These are phyloP conservation scores for Caenorhabditis afra DNA, from an alignment of 2,888 invertebrate species.

Conservation along the genomic window DNA sequence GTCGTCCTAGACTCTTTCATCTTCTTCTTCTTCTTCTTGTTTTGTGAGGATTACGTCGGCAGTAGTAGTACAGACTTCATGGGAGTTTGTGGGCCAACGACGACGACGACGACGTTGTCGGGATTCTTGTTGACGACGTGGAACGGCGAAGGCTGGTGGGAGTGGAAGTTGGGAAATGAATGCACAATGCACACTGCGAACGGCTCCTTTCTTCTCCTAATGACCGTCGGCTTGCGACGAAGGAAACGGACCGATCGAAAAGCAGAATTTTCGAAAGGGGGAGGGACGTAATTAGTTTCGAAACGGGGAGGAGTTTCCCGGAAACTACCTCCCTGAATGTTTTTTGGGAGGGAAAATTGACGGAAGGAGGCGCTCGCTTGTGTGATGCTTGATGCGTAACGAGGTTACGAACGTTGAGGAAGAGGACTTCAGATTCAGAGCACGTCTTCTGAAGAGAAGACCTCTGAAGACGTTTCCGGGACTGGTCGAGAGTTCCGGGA, in stretches of 20 bases:
- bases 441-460: no score
- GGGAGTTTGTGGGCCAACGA: neutral
- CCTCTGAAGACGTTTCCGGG: no score
- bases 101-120: neutral
- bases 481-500: no score
- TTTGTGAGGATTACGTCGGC: no score
- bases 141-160: neutral
- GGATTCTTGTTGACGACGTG: slow-evolving; percentile 1
- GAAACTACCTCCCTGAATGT: neutral
- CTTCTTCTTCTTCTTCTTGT: no score
- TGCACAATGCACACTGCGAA: slow-evolving; percentile 1
- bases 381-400: no score
- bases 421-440: no score
- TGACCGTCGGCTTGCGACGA: neutral
- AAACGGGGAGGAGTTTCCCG: neutral
- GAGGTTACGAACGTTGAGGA: no score
- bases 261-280: neutral
- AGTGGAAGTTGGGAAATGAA: slow-evolving; percentile 1
- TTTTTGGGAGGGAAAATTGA: no score
- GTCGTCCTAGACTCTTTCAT: no score
- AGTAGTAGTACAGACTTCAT: neutral
- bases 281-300: neutral
- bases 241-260: neutral
- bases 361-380: no score
- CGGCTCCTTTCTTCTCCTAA: neutral